phyloP scores from a whole-genome alignment of 2,888 invertebrate species.

The Morpho achilles region DNA sequence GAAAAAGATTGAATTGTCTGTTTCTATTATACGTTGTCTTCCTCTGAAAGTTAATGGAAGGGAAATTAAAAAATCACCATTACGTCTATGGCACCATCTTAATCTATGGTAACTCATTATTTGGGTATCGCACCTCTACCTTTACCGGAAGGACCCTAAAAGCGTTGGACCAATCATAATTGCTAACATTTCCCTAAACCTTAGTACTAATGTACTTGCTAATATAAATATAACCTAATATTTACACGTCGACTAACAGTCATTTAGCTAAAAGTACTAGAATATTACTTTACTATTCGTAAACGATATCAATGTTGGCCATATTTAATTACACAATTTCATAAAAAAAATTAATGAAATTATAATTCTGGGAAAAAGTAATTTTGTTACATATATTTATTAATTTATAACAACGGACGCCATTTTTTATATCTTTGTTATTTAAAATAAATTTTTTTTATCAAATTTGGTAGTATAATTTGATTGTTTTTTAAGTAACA shows the following conservation, averaged over 20 bases:
- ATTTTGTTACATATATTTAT: no score
- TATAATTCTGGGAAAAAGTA: no score
- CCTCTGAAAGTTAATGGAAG: not conserved
- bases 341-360: no score
- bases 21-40: no score
- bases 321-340: no score
- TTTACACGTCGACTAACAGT: constrained; percentile 72
- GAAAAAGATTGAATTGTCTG: no score
- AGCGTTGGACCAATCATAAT: constrained; percentile 70
- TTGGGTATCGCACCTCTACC: constrained; percentile 47
- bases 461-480: no score
- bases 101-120: constrained; percentile 65
- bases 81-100: constrained; percentile 66
- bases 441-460: no score
- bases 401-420: no score
- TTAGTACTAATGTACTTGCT: constrained; percentile 48
- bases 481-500: no score
- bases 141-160: constrained; percentile 35
- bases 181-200: constrained; percentile 69
- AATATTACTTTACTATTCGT: constrained; percentile 10
- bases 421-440: no score
- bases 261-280: constrained; percentile 48
- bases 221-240: constrained; percentile 70
- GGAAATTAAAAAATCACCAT: constrained; percentile 37
- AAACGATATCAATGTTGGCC: constrained; percentile 4